Evolutionary conservation across 2,888 invertebrate genomes (phyloP).

Genomic region (Brenthis hecate): DNA sequence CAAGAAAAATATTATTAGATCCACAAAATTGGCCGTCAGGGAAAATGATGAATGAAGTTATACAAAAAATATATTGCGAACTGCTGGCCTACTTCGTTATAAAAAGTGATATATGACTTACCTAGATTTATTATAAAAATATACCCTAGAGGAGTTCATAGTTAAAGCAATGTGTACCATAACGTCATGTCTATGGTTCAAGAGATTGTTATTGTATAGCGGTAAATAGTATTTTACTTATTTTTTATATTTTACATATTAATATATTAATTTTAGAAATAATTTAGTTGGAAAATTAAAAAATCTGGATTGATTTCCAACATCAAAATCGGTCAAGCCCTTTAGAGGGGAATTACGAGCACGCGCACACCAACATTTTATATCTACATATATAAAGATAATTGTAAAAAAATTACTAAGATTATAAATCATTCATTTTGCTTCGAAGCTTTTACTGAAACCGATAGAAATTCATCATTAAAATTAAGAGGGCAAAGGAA

Average conservation of each 20-base stretch:
- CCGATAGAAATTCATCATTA: constrained; percentile 41
- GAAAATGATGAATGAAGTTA: constrained; percentile 69
- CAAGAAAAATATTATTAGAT: constrained; percentile 56
- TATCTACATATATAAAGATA: not conserved
- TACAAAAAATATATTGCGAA: constrained; percentile 55
- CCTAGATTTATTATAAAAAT: constrained; percentile 53
- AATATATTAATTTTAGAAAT: too few species aligned
- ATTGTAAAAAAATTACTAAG: not conserved
- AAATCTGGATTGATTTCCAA: too few species aligned
- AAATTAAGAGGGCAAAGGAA: constrained; percentile 38
- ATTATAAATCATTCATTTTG: constrained; percentile 1
- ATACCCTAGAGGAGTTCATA: constrained; percentile 8
- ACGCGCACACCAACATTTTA: not conserved
- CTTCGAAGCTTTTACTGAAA: constrained; percentile 21
- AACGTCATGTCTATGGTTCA: not conserved
- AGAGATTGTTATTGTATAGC: too few species aligned
- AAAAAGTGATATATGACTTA: constrained; percentile 33
- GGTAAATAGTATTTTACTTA: too few species aligned
- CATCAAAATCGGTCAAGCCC: too few species aligned
- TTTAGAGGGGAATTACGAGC: too few species aligned
- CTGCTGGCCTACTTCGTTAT: constrained; percentile 36
- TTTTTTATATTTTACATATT: too few species aligned
- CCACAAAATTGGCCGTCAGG: constrained; percentile 68
- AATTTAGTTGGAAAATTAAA: too few species aligned
- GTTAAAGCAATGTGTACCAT: not conserved